These are phyloP conservation scores for Jaculus jaculus DNA, from an alignment of 2,113 vertebrate species.

Conservation along the genomic window DNA sequence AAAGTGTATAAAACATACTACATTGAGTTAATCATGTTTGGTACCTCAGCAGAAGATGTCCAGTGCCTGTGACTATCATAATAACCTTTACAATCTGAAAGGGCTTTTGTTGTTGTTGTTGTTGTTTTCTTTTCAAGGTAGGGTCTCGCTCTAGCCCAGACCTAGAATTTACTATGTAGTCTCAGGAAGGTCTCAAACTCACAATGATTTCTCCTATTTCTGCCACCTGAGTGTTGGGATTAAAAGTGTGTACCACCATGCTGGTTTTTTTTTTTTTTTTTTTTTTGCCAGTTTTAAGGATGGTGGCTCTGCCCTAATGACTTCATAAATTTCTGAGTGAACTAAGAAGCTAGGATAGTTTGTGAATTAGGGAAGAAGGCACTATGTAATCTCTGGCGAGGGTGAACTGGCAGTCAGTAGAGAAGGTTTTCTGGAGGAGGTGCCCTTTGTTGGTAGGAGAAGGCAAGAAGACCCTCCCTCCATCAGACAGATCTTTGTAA, in stretches of 20 bases:
- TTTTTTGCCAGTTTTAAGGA: background rate
- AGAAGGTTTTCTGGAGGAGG: background rate
- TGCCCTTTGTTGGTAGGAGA: background rate
- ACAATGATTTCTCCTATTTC: no score
- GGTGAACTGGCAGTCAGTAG: background rate
- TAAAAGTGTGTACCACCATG: no score
- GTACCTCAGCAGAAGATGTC: background rate
- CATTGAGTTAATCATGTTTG: background rate
- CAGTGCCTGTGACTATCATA: background rate
- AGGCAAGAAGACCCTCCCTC: background rate
- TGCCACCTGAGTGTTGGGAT: no score
- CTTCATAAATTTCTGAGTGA: slow-evolving; percentile 9
- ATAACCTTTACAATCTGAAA: background rate
- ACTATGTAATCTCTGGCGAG: background rate
- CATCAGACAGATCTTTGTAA: background rate
- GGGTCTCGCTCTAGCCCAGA: no score
- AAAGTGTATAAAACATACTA: background rate
- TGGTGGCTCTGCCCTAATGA: background rate
- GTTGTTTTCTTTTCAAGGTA: no score
- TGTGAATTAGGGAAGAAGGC: background rate
- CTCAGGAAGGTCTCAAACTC: no score
- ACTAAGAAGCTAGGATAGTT: background rate
- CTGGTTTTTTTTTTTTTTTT: no score
- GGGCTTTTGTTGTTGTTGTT: background rate
- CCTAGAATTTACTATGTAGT: no score